Percentiles rank a stretch among this genome's conserved stretches.
These are phyloP conservation scores for Naso thynnoides DNA, from an alignment of 2,797 vertebrate genomes.

Conservation along the genomic window DNA sequence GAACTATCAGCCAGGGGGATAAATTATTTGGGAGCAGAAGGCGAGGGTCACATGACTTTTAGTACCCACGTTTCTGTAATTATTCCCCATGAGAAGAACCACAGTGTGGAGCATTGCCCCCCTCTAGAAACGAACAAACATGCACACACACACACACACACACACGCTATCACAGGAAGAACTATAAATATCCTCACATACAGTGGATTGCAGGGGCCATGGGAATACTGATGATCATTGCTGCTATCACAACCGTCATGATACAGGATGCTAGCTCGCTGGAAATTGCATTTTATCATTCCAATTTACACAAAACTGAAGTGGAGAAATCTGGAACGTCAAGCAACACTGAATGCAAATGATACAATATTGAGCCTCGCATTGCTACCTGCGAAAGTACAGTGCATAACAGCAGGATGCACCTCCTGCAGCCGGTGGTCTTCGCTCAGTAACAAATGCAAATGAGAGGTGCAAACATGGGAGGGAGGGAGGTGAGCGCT, in stretches of 20 bases:
- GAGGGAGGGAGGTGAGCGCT: conserved; percentile 38
- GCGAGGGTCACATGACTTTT: conserved; percentile 94
- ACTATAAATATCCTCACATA: conserved; percentile 72
- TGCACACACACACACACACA: conserved; percentile 37
- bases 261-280: conserved; percentile 56
- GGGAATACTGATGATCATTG: conserved; percentile 78
- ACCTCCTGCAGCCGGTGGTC: conserved; percentile 48
- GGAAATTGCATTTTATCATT: conserved; percentile 60
- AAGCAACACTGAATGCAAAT: conserved; percentile 59
- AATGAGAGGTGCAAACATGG: conserved; percentile 56
- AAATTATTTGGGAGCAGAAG: conserved; percentile 97
- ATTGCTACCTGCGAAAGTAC: conserved; percentile 48
- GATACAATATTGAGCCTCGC: conserved; percentile 48
- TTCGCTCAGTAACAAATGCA: conserved; percentile 52
- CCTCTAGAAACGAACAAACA: conserved; percentile 50
- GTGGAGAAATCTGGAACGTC: conserved; percentile 7
- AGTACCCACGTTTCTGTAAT: conserved; percentile 91
- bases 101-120: conserved; percentile 63
- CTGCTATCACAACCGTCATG: conserved; percentile 73
- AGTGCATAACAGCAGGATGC: conserved; percentile 35
- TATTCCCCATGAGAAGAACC: conserved; percentile 85
- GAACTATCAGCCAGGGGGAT: conserved; percentile 95
- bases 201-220: conserved; percentile 57
- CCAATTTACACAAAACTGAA: conserved; percentile 45
- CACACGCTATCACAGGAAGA: conserved; percentile 42